Conservation (phyloP, 2,888 invertebrate species). For the Norana najaformis region DNA sequence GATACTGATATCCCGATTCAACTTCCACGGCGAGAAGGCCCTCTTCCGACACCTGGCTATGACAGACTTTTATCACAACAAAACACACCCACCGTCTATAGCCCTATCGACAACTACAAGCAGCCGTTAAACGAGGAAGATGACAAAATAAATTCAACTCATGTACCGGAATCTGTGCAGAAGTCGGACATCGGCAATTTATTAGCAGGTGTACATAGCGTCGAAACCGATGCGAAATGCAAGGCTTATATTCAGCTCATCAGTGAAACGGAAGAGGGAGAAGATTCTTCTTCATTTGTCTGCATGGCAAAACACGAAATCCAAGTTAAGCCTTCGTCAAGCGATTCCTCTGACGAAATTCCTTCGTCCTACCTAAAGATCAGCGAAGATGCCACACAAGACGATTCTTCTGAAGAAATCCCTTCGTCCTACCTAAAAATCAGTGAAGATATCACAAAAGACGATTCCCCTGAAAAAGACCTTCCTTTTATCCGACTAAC, state of each 20-base stretch:
- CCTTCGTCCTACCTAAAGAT: background rate
- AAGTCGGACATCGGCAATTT: too few relatives aligned
- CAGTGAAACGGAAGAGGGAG: background rate
- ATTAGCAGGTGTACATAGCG: background rate
- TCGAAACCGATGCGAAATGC: background rate
- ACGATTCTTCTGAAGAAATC: background rate
- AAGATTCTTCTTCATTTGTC: background rate
- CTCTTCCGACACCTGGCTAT: background rate
- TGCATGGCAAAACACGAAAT: background rate
- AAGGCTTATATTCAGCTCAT: background rate
- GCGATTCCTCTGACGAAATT: background rate
- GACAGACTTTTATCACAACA: background rate
- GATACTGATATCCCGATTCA: background rate
- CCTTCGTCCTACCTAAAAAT: background rate
- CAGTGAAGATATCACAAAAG: background rate
- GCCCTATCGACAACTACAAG: conserved; percentile 4
- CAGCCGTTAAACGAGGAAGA: background rate
- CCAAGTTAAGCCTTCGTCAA: background rate
- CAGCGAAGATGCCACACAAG: background rate
- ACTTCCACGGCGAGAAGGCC: background rate
- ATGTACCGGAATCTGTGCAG: background rate
- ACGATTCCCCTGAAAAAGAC: background rate
- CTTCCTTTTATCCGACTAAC: too few relatives aligned
- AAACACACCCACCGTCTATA: background rate
- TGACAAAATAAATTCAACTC: background rate